Evolutionary conservation across 2,113 vertebrate species (phyloP), one percentile per base, ranked within the genome.

Genomic region (Tenrec ecaudatus): DNA sequence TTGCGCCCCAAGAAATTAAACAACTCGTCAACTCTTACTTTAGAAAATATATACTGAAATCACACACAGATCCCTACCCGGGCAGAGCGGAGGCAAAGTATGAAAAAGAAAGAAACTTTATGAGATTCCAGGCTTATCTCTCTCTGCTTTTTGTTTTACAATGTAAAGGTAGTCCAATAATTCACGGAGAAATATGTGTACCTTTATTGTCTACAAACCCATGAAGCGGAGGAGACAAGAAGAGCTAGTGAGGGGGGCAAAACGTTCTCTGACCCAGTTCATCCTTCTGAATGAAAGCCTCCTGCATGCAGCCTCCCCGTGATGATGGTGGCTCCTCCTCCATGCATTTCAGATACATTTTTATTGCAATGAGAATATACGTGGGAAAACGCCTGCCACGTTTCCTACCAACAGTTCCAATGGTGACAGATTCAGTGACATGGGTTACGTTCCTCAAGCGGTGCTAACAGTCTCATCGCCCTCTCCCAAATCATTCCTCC

Each of bases 1-100:
- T 10, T 15, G 20, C n/a, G 91, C 53, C 64, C 94, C 92, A 90
- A 86, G 47, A 53, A 96, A 96, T 96, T 95, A 86, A 94, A 83
- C 95, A 96, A 93, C 78, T 91, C 85, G n/a, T 85, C 95, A 96
- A 93, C 78, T 91, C 85, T 33, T 47, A 94, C 85, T 91, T 96
- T 92, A 95, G 96, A 64, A 92, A 93, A 95, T 82, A 89, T 82
- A 89, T 68, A 0, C 81, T 79, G 86, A 97, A 93, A 91, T 91
- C 68, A 36, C 87, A 64, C 79, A 27, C 73, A 16, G 27, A 91
- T 80, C 9, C 58, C 86, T 27, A 53, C 58, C 36, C 33, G 9
- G 66, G 20, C 3, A 0, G 9, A 27, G 80, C 6, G 25, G 3
- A 69, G 73, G 43, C 22, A 33, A 0, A 20, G 33, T 0, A 89